A percentile compares a stretch with the other conserved stretches of the same genome.
Conservation (phyloP, 2,797 vertebrate species). For the Channallabes apus region DNA sequence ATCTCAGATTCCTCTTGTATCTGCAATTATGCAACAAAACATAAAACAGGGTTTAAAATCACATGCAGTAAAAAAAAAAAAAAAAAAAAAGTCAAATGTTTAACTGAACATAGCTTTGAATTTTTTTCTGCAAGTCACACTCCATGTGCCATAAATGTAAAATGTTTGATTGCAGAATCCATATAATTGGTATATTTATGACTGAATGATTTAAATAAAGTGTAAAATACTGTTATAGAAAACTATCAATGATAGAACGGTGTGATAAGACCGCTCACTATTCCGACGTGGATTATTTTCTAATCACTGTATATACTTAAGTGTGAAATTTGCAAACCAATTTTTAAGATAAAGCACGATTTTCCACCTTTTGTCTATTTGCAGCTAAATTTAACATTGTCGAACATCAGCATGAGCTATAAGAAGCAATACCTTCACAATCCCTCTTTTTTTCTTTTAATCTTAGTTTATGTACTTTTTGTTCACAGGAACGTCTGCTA, state of each 20-base stretch:
- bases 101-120: too few species aligned
- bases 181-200: background rate
- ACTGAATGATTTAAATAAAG: background rate
- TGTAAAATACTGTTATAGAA: background rate
- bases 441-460: background rate
- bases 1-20: constrained; percentile 86
- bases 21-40: constrained; percentile 58
- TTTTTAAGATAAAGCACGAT: background rate
- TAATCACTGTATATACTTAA: background rate
- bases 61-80: background rate
- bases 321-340: background rate
- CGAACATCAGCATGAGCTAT: background rate
- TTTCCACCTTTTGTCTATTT: background rate
- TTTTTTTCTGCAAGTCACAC: background rate
- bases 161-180: background rate
- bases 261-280: background rate
- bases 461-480: too few species aligned
- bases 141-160: background rate
- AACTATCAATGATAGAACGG: background rate
- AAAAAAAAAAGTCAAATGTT: background rate
- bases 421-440: background rate
- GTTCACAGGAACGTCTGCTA: background rate
- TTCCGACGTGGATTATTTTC: background rate
- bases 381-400: background rate
- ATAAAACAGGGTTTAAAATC: background rate